Evolutionary conservation across 2,113 vertebrate genomes (phyloP), one percentile per base, ranked within the genome.

Genomic region (Raja brachyura): DNA sequence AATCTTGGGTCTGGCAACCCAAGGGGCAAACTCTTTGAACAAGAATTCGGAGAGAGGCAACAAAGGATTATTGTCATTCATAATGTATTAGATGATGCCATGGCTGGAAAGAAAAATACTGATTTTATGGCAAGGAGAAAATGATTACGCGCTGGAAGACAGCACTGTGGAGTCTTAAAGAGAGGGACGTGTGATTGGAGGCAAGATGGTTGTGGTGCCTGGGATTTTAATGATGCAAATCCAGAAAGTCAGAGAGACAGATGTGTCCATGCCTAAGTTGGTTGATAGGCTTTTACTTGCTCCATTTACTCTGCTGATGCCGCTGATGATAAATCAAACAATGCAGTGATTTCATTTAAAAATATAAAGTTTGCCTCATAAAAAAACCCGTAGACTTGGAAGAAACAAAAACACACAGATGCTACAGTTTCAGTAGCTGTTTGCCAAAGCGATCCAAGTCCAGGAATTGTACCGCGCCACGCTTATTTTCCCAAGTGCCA

Each of bases 251-350:
- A 61, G 59, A 16, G 59, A 31, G 59, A 66, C 56, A 18, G 59
- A 88, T 88, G 28, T 88, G 28, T 88, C 83, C 83, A 66, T 88
- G 59, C 59, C 59, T 63, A 63, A 88, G 14, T 63, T n/a, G 13
- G 13, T 61, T 16, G 28, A 59, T 61, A 59, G 11, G 81, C 81
- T 61, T 86, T 61, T 88, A 88, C 39, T 85, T 88, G 59, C 83
- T 16, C 14, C 83, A 88, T 88, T 88, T 88, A 88, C 83, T 88
- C 83, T 88, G 83, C 28, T 86, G 59, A 86, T 86, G 59, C 9
- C 61, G 59, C 9, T 5, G 5, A 31, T 86, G 28, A n/a, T n/a
- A n/a, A 61, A 86, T 86, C 81, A n/a, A 86, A 86, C 54, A 86
- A 11, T 11, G 11, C 59, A 88, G n/a, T 7, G 1, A 1, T 88